These are phyloP conservation scores for Donacobius atricapilla DNA, from an alignment of 2,113 vertebrate species.

Conservation along the genomic window DNA sequence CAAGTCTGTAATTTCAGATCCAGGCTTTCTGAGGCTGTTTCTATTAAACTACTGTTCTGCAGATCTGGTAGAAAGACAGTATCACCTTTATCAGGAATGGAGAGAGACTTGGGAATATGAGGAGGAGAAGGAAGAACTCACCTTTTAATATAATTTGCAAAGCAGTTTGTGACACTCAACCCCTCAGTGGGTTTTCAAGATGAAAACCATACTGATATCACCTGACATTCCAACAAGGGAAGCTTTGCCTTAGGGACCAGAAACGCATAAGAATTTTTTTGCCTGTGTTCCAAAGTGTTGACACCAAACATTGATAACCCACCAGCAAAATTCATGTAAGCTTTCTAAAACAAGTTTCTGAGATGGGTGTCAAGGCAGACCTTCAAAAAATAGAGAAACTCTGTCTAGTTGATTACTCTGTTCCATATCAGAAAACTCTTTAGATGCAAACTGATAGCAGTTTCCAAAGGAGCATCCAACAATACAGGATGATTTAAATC, in stretches of 20 bases:
- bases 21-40: neutral
- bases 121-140: neutral
- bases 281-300: neutral
- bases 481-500: neutral
- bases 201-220: neutral
- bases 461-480: neutral
- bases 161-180: neutral
- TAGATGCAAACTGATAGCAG: neutral
- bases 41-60: neutral
- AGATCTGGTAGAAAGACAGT: neutral
- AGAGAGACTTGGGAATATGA: neutral
- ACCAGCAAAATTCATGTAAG: neutral
- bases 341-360: neutral
- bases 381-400: neutral
- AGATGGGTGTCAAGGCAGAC: neutral
- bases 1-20: constrained; percentile 17
- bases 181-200: neutral
- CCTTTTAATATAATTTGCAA: neutral
- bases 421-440: neutral
- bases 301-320: accelerated
- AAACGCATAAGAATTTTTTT: neutral
- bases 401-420: neutral
- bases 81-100: neutral
- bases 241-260: neutral
- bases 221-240: neutral